Percentiles rank a stretch among this genome's conserved stretches.
Conservation (phyloP, 2,113 vertebrate genomes). For the Lepisosteus oculatus region DNA sequence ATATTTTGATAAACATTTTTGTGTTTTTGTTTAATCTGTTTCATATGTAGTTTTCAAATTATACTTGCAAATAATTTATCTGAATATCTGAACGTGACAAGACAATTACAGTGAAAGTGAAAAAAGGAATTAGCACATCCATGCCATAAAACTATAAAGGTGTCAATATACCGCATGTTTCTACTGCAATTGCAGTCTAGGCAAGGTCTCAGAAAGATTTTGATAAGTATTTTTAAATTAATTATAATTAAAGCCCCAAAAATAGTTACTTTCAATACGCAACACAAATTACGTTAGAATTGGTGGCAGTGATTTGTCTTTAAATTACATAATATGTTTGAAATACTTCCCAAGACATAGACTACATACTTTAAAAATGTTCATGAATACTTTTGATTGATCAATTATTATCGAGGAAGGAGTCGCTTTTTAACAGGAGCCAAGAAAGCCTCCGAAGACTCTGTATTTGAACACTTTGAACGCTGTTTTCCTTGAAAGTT, state of each 20-base stretch:
- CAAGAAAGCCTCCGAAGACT: background rate
- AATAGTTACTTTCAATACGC: background rate
- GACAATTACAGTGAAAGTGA: conserved; percentile 41
- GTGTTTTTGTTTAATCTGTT: conserved; percentile 29
- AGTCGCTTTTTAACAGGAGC: too few species aligned
- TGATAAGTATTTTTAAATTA: background rate
- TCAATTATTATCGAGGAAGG: too few species aligned
- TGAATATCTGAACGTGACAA: conserved; percentile 39
- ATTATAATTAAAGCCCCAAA: background rate
- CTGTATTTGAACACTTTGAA: background rate
- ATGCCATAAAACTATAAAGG: conserved; percentile 47
- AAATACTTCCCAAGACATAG: too few species aligned
- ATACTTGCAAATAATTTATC: conserved; percentile 46
- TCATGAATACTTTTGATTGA: too few species aligned
- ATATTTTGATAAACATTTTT: background rate
- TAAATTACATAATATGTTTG: too few species aligned
- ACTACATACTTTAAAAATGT: too few species aligned
- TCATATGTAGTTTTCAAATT: conserved; percentile 18
- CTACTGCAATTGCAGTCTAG: conserved; percentile 32
- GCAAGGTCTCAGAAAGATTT: conserved; percentile 27
- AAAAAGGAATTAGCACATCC: conserved; percentile 51
- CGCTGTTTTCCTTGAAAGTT: background rate
- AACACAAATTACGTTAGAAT: too few species aligned
- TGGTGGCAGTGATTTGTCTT: too few species aligned
- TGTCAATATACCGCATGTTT: conserved; percentile 52